These are phyloP conservation scores for Drosophila guanche DNA, from an alignment of 1,140 invertebrate genomes.

Conservation along the genomic window DNA sequence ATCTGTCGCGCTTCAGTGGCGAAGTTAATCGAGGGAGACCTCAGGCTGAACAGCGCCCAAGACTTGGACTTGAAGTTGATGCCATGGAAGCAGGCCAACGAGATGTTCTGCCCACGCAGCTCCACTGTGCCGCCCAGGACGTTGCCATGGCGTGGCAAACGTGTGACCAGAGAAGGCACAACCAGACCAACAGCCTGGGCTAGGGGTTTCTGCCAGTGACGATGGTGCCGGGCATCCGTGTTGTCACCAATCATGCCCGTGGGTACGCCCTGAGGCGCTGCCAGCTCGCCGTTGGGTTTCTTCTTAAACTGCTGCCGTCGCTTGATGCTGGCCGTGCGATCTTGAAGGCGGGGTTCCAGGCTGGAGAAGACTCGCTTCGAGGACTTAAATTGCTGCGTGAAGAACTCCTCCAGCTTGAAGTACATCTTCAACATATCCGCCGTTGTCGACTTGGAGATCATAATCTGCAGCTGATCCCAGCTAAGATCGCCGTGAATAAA, in stretches of 20 bases:
- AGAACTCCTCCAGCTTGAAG: conserved; percentile 98
- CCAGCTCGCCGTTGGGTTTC: conserved; percentile 78
- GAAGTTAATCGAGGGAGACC: conserved; percentile 97
- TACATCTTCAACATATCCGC: conserved; percentile 98
- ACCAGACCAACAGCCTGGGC: conserved; percentile 88
- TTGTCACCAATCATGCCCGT: conserved; percentile 48
- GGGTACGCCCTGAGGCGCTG: conserved; percentile 16
- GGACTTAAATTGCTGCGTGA: conserved; percentile 96
- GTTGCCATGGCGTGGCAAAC: conserved; percentile 90
- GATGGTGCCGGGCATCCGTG: conserved; percentile 91
- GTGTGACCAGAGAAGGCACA: conserved; percentile 88
- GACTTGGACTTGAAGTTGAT: conserved; percentile 97
- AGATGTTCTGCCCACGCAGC: conserved; percentile 95
- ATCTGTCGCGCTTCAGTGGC: conserved; percentile 96
- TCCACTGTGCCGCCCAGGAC: conserved; percentile 97
- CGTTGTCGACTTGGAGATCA: conserved; percentile 98
- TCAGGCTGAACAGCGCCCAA: conserved; percentile 97
- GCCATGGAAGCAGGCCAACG: conserved; percentile 98
- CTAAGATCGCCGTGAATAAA: conserved; percentile 95
- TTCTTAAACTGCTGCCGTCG: conserved; percentile 80
- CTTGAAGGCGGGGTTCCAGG: conserved; percentile 86
- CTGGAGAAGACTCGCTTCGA: conserved; percentile 95
- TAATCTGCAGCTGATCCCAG: conserved; percentile 95
- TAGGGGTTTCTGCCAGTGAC: conserved; percentile 93
- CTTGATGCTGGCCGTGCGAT: conserved; percentile 84